Percentiles rank a stretch among this genome's conserved stretches.
Evolutionary conservation across 2,797 vertebrate species (phyloP).

Genomic region (Potorous gilbertii): DNA sequence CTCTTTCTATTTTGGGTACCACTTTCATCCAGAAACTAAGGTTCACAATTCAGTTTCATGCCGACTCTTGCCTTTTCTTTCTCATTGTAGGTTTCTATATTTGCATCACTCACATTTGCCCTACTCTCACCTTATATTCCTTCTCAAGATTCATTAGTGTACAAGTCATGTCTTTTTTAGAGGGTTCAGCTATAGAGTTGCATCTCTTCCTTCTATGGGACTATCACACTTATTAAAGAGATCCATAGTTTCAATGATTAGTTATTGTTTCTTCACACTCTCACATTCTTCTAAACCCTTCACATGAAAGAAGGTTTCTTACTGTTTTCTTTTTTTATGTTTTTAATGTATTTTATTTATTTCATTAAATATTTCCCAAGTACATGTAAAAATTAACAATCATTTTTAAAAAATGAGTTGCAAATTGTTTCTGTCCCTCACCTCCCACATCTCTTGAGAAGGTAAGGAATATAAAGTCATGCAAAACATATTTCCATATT

Average conservation of each 20-base stretch:
- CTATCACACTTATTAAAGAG: background rate
- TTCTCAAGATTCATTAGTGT: background rate
- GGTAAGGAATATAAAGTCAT: background rate
- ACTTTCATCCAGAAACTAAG: background rate
- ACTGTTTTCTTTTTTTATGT: background rate
- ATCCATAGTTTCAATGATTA: background rate
- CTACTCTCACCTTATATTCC: background rate
- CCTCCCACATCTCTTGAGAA: background rate
- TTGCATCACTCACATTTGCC: background rate
- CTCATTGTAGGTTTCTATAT: background rate
- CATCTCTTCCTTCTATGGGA: background rate
- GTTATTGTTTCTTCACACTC: background rate
- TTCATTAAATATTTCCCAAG: background rate
- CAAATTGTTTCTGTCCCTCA: background rate
- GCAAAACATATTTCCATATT: background rate
- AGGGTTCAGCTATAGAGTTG: background rate
- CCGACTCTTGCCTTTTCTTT: background rate
- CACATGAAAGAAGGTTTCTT: background rate
- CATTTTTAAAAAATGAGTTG: background rate
- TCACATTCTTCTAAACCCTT: background rate
- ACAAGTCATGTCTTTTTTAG: background rate
- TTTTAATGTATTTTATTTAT: background rate
- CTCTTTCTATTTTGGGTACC: background rate
- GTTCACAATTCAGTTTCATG: background rate
- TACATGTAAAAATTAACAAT: background rate